These are phyloP conservation scores for Uropsilus gracilis DNA, from an alignment of 2,113 vertebrate species.

Conservation along the genomic window DNA sequence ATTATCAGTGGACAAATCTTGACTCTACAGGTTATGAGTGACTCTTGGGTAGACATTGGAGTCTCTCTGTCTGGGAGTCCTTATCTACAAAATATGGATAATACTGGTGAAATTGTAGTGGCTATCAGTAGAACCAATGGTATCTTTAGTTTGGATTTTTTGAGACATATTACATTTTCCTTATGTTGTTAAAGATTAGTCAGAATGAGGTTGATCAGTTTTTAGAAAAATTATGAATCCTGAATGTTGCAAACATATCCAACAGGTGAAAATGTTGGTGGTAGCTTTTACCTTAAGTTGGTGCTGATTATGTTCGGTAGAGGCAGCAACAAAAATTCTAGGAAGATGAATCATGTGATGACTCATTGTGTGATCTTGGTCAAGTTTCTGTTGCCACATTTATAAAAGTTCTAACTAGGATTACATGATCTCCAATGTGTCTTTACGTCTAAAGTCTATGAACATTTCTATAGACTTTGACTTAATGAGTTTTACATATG, in stretches of 20 bases:
- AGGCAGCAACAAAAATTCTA: background rate
- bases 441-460: constrained; percentile 42
- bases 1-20: background rate
- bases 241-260: background rate
- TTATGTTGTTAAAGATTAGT: background rate
- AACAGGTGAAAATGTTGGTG: background rate
- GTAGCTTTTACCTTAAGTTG: accelerated
- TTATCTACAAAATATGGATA: background rate
- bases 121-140: background rate
- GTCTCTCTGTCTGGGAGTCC: background rate
- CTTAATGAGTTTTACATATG: constrained; percentile 74
- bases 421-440: constrained; percentile 33
- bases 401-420: constrained; percentile 41
- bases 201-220: background rate
- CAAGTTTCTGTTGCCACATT: background rate
- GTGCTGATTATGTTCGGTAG: background rate
- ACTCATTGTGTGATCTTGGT: background rate
- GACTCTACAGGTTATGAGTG: background rate
- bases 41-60: background rate
- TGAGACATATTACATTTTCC: background rate
- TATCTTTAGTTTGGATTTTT: background rate
- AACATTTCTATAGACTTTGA: constrained; percentile 38
- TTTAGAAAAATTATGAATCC: background rate
- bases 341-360: background rate
- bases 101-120: background rate